Evolutionary conservation across 2,888 invertebrate genomes (phyloP), one percentile per base, ranked within the genome.

Genomic region (Polyommatus iphigenia): DNA sequence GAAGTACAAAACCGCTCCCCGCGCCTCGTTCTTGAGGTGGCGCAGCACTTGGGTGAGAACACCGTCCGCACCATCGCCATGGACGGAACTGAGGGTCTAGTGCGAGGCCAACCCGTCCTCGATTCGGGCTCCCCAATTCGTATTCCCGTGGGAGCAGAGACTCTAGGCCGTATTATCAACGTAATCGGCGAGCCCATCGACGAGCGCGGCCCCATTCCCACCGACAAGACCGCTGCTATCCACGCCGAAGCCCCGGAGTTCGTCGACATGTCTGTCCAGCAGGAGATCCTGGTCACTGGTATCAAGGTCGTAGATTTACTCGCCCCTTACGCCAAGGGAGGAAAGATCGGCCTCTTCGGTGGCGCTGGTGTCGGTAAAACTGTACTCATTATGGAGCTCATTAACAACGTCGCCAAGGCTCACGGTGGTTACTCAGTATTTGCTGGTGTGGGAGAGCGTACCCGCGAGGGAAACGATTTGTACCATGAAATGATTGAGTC

Each of bases 361-460:
- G 99, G 98, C 85, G 99, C 98, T 81, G 99, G 99, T 85, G 99
- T 99, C 82, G 99, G 98, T 81, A 99, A 99, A 92, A 99, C 99
- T 84, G 99, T 99, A 91, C 95, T 99, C 82, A 99, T 99, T 89
- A 99, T 99, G 98, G 99, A 99, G 91, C 95, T 99, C 84, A 99
- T 99, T 86, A 99, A 99, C 95, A 99, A 99, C 87, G 97, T 99
- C 76, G 99, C 99, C 85, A 98, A 98, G 90, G 98, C 98, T 83
- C 99, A 99, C 89, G 98, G 98, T 94, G 99, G 99, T 92, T 99
- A 98, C 94, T 99, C 99, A 0, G 99, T 99, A 82, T 99, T 99
- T 88, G 98, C 98, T 80, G 99, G 99, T 81, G 99, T 99, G 24
- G 99, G 99, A 24, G 99, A 99, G 91, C 96, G 99, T 84, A 99